Conservation (phyloP, 1,140 invertebrate species). For the Pseudomyrmex gracilis region DNA sequence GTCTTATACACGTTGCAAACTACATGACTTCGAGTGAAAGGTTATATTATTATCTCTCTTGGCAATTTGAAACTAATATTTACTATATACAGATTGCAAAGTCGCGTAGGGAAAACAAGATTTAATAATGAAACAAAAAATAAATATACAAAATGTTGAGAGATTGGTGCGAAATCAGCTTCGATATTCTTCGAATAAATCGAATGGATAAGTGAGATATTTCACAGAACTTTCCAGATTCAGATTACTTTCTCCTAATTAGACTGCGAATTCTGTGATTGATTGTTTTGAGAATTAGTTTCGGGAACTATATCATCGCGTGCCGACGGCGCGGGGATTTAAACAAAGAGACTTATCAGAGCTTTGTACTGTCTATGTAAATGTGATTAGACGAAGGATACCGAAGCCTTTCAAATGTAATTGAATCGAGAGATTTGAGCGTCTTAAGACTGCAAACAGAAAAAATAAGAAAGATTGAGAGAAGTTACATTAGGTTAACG, state of each 20-base stretch:
- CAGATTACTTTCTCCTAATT: neutral
- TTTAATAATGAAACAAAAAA: too few relatives aligned
- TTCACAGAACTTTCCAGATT: constrained; percentile 19
- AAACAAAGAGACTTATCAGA: constrained; percentile 12
- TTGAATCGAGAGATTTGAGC: constrained; percentile 30
- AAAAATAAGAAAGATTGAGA: neutral
- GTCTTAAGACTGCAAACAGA: neutral
- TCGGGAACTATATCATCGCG: too few relatives aligned
- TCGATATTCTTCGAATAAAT: too few relatives aligned
- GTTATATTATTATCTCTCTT: too few relatives aligned
- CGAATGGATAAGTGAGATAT: neutral
- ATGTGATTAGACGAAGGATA: constrained; percentile 25
- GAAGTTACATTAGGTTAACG: neutral
- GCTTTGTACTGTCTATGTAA: constrained; percentile 1
- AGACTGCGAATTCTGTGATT: neutral
- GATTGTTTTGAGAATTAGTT: constrained; percentile 3
- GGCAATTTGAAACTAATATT: too few relatives aligned
- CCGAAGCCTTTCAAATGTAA: constrained; percentile 25
- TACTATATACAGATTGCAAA: too few relatives aligned
- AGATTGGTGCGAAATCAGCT: too few relatives aligned
- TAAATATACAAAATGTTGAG: too few relatives aligned
- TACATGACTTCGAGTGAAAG: too few relatives aligned
- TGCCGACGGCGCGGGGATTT: neutral
- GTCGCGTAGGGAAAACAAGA: too few relatives aligned
- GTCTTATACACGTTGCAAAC: too few relatives aligned